phyloP scores from a whole-genome alignment of 2,797 vertebrate genomes.

The Argentina silus region DNA sequence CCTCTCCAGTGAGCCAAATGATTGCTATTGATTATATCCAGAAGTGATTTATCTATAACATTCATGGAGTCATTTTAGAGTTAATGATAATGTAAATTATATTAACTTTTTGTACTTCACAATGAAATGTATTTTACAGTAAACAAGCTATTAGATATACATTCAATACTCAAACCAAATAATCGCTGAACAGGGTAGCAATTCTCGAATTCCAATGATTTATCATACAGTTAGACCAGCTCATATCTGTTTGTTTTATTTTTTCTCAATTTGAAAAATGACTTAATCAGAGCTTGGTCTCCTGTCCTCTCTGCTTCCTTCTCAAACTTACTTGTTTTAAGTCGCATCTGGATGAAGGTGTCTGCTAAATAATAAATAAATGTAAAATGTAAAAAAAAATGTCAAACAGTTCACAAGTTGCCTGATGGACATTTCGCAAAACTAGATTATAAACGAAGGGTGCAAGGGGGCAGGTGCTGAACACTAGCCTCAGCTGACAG shows the following conservation, averaged over 20 bases:
- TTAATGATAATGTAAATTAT: not conserved
- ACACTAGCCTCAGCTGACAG: constrained; percentile 7
- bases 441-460: constrained; percentile 10
- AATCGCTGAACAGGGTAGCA: too few species aligned
- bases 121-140: too few species aligned
- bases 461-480: constrained; percentile 5
- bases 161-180: too few species aligned
- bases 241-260: too few species aligned
- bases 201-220: too few species aligned
- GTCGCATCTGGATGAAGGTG: too few species aligned
- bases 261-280: too few species aligned
- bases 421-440: constrained; percentile 17
- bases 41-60: not conserved
- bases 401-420: constrained; percentile 8
- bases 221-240: too few species aligned
- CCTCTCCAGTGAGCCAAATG: not conserved
- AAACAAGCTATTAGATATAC: too few species aligned
- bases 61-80: not conserved
- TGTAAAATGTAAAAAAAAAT: too few species aligned
- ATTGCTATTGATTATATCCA: not conserved
- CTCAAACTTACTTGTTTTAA: too few species aligned
- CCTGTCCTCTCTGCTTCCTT: not conserved
- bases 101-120: not conserved
- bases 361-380: too few species aligned
- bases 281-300: not conserved